Base-by-base conservation (phyloP, 2,113 vertebrate genomes). In the Ageneiosus marmoratus region DNA sequence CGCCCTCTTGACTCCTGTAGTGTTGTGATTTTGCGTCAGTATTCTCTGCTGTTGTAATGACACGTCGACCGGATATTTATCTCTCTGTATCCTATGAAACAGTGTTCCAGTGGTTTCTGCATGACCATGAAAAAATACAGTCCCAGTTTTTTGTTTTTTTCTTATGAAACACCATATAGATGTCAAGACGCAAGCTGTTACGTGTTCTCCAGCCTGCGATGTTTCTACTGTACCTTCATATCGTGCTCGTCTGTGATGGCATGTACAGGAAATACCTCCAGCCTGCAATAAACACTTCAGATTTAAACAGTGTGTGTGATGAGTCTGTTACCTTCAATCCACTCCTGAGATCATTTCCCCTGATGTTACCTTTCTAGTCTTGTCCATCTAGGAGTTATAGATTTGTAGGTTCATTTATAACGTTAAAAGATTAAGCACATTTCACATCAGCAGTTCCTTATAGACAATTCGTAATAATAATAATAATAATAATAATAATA, bases 221-320 rank as follows among this genome's bases (percentile, higher is more conserved):
- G 94, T 95, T 96, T 96, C 90, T 90, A 88, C 89, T 88, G 94
- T 96, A 95, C 94, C 95, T 95, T 95, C 95, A 94, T 94, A 96
- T 94, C 95, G 95, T 96, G 73, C 60, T 87, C 75, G 74, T 87
- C 86, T 91, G 94, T 96, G 94, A 90, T 92, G 95, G 97, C 97
- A 99, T 99, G 97, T 97, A 97, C 95, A 98, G 96, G 95, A 93
- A 90, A 94, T 94, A 96, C 92, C 92, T 94, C 95, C 94, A 75
- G 89, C 83, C 95, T 95, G 94, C 94, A 99, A 97, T 97, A 98
- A 99, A 99, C 92, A 93, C 96, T 97, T 97, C 88, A 96, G 75
- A 81, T 78, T 73, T 9, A 4, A 22, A 69, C 80, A 6, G n/a
- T 11, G 48, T 53, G 27, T 24, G 8, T 58, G 10, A 22, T 67